These are phyloP conservation scores for Antedon mediterranea DNA, from an alignment of 53 echinoderm and acorn worm genomes.

Conservation along the genomic window DNA sequence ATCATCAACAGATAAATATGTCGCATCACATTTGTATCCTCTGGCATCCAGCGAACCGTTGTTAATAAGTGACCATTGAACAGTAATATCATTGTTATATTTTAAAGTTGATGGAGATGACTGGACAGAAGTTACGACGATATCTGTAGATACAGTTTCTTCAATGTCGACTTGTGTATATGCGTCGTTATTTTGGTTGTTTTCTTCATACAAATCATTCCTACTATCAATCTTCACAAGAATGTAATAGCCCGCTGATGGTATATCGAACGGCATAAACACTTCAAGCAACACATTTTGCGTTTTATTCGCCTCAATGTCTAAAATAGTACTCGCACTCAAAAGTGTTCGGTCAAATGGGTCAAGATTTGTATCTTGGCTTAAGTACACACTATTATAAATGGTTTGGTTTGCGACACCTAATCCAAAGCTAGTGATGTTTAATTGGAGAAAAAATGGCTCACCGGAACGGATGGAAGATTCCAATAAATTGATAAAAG, in stretches of 20 bases:
- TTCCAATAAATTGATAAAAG: not conserved
- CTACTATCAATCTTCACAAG: conserved; percentile 11
- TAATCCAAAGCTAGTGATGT: not conserved
- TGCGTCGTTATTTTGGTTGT: conserved; percentile 7
- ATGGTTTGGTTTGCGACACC: not conserved
- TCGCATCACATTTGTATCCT: conserved; percentile 12
- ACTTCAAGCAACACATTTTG: not conserved
- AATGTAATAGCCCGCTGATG: conserved; percentile 8
- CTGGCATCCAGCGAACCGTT: conserved; percentile 10
- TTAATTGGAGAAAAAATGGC: conserved; percentile 5
- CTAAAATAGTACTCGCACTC: not conserved
- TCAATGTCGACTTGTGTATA: not conserved
- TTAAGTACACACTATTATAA: conserved; percentile 4
- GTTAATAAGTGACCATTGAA: conserved; percentile 10
- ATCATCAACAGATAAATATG: conserved; percentile 5
- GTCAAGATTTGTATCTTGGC: not conserved
- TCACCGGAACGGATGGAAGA: conserved; percentile 6
- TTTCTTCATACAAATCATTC: conserved; percentile 12
- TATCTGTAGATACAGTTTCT: conserved; percentile 4
- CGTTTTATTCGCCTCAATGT: not conserved
- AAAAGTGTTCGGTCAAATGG: conserved; percentile 2
- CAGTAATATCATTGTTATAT: conserved; percentile 2
- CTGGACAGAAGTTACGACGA: not conserved
- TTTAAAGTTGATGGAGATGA: conserved; percentile 2
- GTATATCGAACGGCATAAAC: conserved; percentile 15